Base-by-base conservation (phyloP, 2,113 vertebrate genomes). In the Pitta sordida region DNA sequence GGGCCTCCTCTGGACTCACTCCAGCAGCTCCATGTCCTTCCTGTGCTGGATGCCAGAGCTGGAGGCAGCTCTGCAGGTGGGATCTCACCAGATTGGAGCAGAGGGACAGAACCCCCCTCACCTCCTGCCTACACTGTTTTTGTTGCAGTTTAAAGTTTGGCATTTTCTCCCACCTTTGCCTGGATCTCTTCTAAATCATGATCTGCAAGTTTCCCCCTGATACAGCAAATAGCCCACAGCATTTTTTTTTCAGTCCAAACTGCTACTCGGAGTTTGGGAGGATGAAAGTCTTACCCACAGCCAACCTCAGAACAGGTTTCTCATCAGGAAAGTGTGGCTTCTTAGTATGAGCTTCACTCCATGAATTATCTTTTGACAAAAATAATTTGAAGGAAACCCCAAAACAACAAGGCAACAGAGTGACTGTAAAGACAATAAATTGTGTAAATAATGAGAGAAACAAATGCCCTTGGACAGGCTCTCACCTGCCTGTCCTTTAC, bases 31-130 rank as follows among this genome's bases (percentile, higher is more conserved):
- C 67, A 51, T 0, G 0, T 44, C 68, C 32, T 51, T 37, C 44
- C n/a, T 17, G 8, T 44, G 60, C n/a, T 74, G 86, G 8, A 10
- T 0, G 3, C 5, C 44, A n/a, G 51, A 0, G 3, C 22, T 51
- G 51, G 32, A 41, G 3, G 22, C n/a, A 65, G 44, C 19, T 44
- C 44, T 74, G 44, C 44, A 74, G n/a, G 46, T 52, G 77, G 4
- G 37, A 2, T 59, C 19, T 59, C n/a, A 59, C 44, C 52, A 37
- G 22, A 44, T 2, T 0, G 0, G 36, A 10, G 30, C 14, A 65
- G 10, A 65, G 18, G 26, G 6, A 2, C 23, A 59, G 23, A 82
- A 74, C 6, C 7, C 22, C 27, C 15, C 29, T 44, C 6, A 4
- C n/a, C n/a, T 46, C 8, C 27, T n/a, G 27, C 11, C n/a, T 19